phyloP scores from a whole-genome alignment of 1,140 invertebrate species.

The Octopus sinensis region DNA sequence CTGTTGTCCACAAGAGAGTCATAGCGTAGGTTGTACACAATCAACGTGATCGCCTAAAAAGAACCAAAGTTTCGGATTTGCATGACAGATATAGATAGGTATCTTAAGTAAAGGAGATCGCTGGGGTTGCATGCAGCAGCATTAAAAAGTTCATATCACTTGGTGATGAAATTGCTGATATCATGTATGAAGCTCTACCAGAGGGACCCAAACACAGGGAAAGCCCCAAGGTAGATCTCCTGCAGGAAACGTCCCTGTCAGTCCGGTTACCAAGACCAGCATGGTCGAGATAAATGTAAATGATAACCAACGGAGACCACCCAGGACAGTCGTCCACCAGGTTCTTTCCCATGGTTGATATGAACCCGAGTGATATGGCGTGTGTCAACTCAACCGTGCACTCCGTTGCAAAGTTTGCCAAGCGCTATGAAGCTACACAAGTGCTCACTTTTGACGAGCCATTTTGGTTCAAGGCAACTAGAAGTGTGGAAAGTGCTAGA shows the following conservation, averaged over 20 bases:
- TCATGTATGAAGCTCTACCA: conserved; percentile 16
- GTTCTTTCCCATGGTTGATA: conserved; percentile 43
- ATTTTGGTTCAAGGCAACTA: conserved; percentile 36
- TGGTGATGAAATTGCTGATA: conserved; percentile 3
- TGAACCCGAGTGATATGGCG: conserved; percentile 36
- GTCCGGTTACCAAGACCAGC: conserved; percentile 17
- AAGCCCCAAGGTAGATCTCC: conserved; percentile 16
- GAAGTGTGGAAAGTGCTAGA: no score
- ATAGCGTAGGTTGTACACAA: no score
- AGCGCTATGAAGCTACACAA: conserved; percentile 25
- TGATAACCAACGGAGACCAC: conserved; percentile 20
- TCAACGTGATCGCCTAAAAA: no score
- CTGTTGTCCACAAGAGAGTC: no score
- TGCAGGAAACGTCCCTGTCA: conserved; percentile 25
- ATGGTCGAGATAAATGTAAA: conserved; percentile 28
- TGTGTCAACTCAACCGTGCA: conserved; percentile 40
- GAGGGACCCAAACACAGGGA: conserved; percentile 7
- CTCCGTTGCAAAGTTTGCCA: conserved; percentile 32
- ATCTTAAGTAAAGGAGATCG: conserved; percentile 23
- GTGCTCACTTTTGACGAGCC: conserved; percentile 43
- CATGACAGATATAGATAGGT: not conserved
- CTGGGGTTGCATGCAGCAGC: conserved; percentile 21
- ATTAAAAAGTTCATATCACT: conserved; percentile 21
- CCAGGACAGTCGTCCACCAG: conserved; percentile 31
- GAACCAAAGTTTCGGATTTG: no score